Base-by-base conservation (phyloP, 2,888 invertebrate species). In the Alitta virens region DNA sequence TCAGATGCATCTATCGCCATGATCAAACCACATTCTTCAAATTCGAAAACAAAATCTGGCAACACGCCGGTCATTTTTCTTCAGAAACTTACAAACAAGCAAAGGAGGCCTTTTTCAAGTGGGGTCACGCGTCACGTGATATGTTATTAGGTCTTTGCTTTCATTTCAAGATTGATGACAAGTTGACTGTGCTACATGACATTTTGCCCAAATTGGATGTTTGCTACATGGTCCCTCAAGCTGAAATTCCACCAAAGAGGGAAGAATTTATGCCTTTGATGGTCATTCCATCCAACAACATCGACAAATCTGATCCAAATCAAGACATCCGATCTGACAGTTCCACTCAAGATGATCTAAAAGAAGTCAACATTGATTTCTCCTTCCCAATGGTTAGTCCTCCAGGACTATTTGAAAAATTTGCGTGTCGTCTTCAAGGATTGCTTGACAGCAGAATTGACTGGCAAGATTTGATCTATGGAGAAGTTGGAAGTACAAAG, bases 131-230 rank as follows among this genome's bases (percentile, higher is more conserved):
- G 27, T 77, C 78, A 1, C 67, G 78, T 25, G 76, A 75, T 5
- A 63, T 80, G 51, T 71, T 80, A 49, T 73, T 74, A 62, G 77
- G 78, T 60, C 66, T 80, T 50, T 77, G 75, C 75, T 80, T 79
- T 62, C 74, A 77, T 56, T 70, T 76, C 56, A 64, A 72, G 26
- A 64, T 77, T 2, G 65, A 63, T 50, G 71, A 74, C 14, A 62
- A 70, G 25, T 70, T 78, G 42, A 69, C 72, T 38, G 68, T 71
- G 26, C 68, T 78, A 27, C 60, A 75, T 46, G 73, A 77, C 56
- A 67, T 80, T 54, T 68, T 78, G 23, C 76, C 77, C 14, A 60
- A 71, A 43, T 67, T 79, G 24, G 75, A 76, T 52, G 67, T 79
- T n/a, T 76, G 78, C 64, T 80, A 78, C 68, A 63, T 73, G 1